Conservation (phyloP, 2,888 invertebrate species). For the Gnatocerus cornutus region DNA sequence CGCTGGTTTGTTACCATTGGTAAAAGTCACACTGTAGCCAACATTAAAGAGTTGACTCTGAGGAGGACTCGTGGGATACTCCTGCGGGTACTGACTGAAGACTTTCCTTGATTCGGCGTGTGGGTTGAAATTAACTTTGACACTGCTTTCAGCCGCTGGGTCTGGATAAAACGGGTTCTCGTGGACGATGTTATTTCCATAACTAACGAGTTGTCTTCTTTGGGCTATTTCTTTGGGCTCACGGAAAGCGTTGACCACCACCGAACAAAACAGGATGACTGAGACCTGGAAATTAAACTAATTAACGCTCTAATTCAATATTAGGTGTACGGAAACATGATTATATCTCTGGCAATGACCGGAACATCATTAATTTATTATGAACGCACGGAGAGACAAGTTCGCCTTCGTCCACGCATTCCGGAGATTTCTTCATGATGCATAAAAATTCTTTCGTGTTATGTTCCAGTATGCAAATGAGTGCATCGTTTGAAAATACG, state of each 20-base stretch:
- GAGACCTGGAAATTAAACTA: slow-evolving; percentile 38
- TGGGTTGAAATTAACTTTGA: slow-evolving; percentile 56
- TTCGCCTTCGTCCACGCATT: slow-evolving; percentile 8
- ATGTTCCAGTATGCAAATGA: slow-evolving; percentile 43
- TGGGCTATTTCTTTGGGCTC: slow-evolving; percentile 34
- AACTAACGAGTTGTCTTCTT: slow-evolving; percentile 49
- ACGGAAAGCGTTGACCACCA: slow-evolving; percentile 12
- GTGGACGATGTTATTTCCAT: slow-evolving; percentile 59
- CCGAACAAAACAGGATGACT: slow-evolving; percentile 21
- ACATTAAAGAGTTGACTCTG: slow-evolving; percentile 51
- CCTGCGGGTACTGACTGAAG: slow-evolving; percentile 9
- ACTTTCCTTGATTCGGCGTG: slow-evolving; percentile 14
- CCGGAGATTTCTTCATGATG: slow-evolving; percentile 12
- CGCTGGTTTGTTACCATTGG: slow-evolving; percentile 24
- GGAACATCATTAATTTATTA: slow-evolving; percentile 25
- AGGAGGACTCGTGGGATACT: slow-evolving; percentile 4
- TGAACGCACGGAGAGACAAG: slow-evolving; percentile 15
- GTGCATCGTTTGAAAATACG: slow-evolving; percentile 41
- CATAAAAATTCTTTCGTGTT: slow-evolving; percentile 35
- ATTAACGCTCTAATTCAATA: slow-evolving; percentile 30
- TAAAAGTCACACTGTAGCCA: slow-evolving; percentile 52
- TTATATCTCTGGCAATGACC: slow-evolving; percentile 20
- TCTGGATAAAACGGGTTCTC: slow-evolving; percentile 57
- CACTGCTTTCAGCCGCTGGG: slow-evolving; percentile 58
- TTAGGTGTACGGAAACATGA: not conserved